These are phyloP conservation scores for Fukomys damarensis DNA, from an alignment of 2,113 vertebrate species.

Conservation along the genomic window DNA sequence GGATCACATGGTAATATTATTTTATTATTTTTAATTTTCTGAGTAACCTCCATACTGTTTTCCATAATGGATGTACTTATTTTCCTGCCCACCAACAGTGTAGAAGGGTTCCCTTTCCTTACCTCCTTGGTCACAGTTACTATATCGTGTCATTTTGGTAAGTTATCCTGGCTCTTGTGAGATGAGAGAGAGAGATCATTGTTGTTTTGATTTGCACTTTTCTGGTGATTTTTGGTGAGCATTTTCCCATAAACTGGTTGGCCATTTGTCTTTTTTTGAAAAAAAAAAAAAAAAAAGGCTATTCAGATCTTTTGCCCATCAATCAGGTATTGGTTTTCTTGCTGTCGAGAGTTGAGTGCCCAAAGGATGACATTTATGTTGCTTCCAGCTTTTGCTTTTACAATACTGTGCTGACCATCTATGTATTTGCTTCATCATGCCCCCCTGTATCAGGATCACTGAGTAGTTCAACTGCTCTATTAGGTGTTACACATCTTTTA, in stretches of 20 bases:
- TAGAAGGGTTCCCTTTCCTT: not conserved
- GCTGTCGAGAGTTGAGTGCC: not conserved
- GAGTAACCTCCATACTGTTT: not conserved
- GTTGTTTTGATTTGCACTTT: not conserved
- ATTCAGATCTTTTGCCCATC: not conserved
- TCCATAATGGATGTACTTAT: not conserved
- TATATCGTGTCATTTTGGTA: not conserved
- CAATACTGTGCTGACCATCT: not conserved
- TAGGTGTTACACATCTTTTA: not conserved
- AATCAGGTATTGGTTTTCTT: not conserved
- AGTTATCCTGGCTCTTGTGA: not conserved
- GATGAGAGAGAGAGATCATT: not conserved
- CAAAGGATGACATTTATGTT: not conserved
- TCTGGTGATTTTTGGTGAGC: not conserved
- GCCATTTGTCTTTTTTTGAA: not conserved
- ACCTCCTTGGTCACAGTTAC: not conserved
- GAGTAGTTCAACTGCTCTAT: not conserved
- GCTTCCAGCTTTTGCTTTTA: not conserved
- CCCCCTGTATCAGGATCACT: not conserved
- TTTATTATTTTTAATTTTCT: too few species aligned
- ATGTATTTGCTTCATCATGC: accelerated
- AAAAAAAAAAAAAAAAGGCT: not conserved
- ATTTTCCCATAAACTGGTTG: not conserved
- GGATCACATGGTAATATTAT: too few species aligned
- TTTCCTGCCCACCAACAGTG: not conserved